phyloP scores from a whole-genome alignment of 2,888 invertebrate species.

The Rhopalosiphum nymphaeae region DNA sequence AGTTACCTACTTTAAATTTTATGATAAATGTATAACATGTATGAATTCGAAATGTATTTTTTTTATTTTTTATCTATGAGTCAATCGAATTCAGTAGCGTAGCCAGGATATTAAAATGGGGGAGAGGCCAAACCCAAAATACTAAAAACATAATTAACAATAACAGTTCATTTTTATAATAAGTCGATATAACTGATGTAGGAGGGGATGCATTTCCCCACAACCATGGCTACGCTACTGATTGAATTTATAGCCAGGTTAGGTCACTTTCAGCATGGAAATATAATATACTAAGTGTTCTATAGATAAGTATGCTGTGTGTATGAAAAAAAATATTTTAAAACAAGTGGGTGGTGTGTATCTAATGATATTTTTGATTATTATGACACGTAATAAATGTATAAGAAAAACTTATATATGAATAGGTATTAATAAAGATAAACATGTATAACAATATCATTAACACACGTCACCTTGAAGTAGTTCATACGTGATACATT shows the following conservation, averaged over 20 bases:
- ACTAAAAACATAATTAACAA: too few relatives aligned
- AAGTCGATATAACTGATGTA: too few relatives aligned
- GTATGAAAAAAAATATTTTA: not conserved
- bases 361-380: not conserved
- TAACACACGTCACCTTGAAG: not conserved
- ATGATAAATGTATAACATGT: not conserved
- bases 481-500: not conserved
- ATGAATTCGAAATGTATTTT: not conserved
- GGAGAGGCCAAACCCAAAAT: too few relatives aligned
- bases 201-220: too few relatives aligned
- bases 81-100: too few relatives aligned
- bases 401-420: not conserved
- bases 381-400: not conserved
- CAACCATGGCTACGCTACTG: too few relatives aligned
- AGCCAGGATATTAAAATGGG: too few relatives aligned
- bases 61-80: too few relatives aligned
- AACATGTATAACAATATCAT: not conserved
- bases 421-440: not conserved
- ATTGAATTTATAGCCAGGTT: not conserved
- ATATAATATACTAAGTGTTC: not conserved
- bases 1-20: not conserved
- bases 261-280: not conserved
- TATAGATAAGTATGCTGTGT: not conserved
- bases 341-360: not conserved
- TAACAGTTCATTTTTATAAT: too few relatives aligned